phyloP scores from a whole-genome alignment of 35 echinoderm and acorn worm genomes.

The Acanthaster planci region DNA sequence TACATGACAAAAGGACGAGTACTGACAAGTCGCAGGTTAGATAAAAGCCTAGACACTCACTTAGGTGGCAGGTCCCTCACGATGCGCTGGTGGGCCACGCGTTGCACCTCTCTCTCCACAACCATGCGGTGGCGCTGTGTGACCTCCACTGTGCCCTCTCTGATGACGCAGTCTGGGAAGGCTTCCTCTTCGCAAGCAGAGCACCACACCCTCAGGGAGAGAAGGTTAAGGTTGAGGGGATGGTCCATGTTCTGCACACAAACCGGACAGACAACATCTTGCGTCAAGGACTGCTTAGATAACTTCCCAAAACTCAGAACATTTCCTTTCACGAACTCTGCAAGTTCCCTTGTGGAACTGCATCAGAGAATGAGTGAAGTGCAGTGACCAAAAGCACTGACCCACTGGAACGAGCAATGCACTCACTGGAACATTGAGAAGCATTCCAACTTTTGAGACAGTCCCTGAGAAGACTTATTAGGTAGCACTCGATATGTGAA shows the following conservation, averaged over 20 bases:
- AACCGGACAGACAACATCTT: not conserved
- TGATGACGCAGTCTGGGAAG: constrained; percentile 48
- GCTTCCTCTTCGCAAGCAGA: constrained; percentile 82
- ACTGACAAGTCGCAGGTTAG: no score
- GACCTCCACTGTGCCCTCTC: constrained; percentile 24
- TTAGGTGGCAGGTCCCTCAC: constrained; percentile 20
- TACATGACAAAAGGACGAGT: no score
- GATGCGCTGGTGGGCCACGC: constrained; percentile 10
- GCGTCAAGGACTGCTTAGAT: not conserved
- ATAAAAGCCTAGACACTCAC: not conserved
- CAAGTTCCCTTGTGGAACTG: no score
- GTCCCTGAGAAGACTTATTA: no score
- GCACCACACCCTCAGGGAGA: constrained; percentile 78
- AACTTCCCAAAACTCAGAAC: not conserved
- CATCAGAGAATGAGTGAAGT: no score
- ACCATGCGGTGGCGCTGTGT: constrained; percentile 34
- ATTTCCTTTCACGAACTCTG: no score
- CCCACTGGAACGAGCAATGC: no score
- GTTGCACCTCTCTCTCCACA: constrained; percentile 36
- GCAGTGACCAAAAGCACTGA: no score
- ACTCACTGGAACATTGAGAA: no score
- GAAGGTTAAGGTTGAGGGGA: constrained; percentile 74
- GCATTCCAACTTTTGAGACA: no score
- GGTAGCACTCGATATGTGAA: no score
- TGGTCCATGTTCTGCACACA: constrained; percentile 44